Evolutionary conservation across 1,140 invertebrate species (phyloP).

Genomic region (Cheumatopsyche charites): DNA sequence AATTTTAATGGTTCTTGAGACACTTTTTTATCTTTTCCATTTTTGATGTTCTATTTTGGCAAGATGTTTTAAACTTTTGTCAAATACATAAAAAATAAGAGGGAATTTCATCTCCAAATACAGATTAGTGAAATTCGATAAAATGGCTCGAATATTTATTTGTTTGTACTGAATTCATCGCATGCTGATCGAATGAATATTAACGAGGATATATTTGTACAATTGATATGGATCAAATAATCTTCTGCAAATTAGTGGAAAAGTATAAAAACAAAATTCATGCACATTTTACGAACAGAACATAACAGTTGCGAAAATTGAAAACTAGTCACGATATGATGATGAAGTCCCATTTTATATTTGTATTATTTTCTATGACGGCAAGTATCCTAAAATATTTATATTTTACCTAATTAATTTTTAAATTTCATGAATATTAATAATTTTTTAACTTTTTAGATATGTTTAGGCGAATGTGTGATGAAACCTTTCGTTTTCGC

Average conservation of each 20-base stretch:
- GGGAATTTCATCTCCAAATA: not conserved
- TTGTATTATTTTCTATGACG: not conserved
- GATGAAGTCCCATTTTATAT: not conserved
- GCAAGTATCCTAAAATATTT: not conserved
- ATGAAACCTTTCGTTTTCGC: not conserved
- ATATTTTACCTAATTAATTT: not conserved
- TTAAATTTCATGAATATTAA: not conserved
- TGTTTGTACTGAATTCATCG: not conserved
- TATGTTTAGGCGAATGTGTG: not conserved
- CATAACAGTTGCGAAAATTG: not conserved
- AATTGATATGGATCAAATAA: not conserved
- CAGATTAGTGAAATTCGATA: not conserved
- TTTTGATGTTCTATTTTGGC: too few relatives aligned
- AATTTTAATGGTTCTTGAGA: too few relatives aligned
- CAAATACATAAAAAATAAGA: too few relatives aligned
- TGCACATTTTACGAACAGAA: not conserved
- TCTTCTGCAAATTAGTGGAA: not conserved
- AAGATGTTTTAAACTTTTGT: not conserved
- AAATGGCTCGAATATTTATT: conserved; percentile 1
- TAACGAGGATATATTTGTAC: not conserved
- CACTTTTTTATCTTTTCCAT: too few relatives aligned
- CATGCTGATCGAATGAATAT: conserved; percentile 1
- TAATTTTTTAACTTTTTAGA: conserved; percentile 1
- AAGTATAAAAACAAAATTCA: conserved; percentile 3
- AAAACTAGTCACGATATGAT: not conserved